Conservation (phyloP, 2,797 vertebrate species). For the Anomalospiza imberbis region DNA sequence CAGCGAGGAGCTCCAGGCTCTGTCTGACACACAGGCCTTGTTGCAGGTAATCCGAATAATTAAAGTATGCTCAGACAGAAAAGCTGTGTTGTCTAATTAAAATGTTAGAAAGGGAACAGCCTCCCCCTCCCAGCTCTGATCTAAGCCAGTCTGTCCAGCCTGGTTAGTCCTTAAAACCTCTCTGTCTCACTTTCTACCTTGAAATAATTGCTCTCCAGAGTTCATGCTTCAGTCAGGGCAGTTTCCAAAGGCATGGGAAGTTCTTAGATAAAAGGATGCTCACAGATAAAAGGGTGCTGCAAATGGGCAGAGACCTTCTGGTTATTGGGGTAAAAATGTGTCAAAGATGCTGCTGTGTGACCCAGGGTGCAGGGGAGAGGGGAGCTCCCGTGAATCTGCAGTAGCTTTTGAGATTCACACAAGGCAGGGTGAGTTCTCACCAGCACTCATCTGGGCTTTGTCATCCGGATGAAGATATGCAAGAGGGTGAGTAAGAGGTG, state of each 20-base stretch:
- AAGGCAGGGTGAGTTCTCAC: background rate
- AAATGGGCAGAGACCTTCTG: background rate
- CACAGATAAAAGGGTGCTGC: background rate
- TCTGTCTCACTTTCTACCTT: background rate
- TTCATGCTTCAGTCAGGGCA: background rate
- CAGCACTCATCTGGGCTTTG: background rate
- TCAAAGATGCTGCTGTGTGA: background rate
- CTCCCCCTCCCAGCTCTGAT: slow-evolving; percentile 52
- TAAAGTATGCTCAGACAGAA: slow-evolving; percentile 6
- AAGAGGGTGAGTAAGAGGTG: background rate
- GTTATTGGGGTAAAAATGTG: background rate
- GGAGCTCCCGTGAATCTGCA: background rate
- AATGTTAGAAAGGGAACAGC: background rate
- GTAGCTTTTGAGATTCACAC: rapidly evolving
- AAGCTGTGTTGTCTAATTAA: slow-evolving; percentile 14
- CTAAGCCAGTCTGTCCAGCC: slow-evolving; percentile 49
- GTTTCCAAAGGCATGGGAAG: background rate
- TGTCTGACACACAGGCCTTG: background rate
- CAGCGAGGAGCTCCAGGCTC: background rate
- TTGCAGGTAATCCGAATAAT: background rate
- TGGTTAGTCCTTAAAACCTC: background rate
- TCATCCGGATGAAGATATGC: rapidly evolving
- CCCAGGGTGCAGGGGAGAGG: rapidly evolving
- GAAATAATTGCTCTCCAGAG: slow-evolving; percentile 17
- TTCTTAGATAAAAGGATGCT: background rate